Evolutionary conservation across 2,888 invertebrate species (phyloP), one percentile per base, ranked within the genome.

Genomic region (Galeruca laticollis): DNA sequence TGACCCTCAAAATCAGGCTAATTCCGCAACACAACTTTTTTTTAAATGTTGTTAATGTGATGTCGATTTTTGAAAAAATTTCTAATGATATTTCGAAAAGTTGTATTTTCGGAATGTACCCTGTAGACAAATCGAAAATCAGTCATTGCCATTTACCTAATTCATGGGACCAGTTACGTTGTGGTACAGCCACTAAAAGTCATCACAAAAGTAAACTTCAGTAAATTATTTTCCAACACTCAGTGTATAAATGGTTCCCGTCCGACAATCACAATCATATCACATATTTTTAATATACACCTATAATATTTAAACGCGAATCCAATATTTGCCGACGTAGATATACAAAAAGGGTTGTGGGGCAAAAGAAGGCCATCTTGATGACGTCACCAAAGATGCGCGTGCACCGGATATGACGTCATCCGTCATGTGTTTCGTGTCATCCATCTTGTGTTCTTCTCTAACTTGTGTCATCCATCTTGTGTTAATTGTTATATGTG

Each of bases 91-190:
- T 15, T 51, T 15, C 5, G 11, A 64, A 64, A 64, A 64, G 40
- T 64, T 64, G 81, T 64, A 43, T 47, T 65, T 35, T 51, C 31
- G 51, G 49, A 26, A 66, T 66, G 59, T 47, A 49, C 51, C 31
- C 66, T 84, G 84, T 84, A 84, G 82, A 84, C 80, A 84, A 83
- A 83, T 84, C 83, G 83, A 85, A 80, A 81, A 80, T 83, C 82
- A 81, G 79, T 82, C 78, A 80, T 82, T 69, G 70, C 77, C 74
- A 85, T 86, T 88, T 88, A 88, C 88, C 88, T 88, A 88, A 85
- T 85, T 88, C 88, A 82, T 88, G 87, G 87, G 88, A 87, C 88
- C 88, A 88, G 86, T 88, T 88, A 87, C 88, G 88, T 83, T 88
- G 88, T 86, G 88, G 88, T 84, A 87, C 87, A 86, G 88, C 88